These are phyloP conservation scores for Morelia viridis DNA, from an alignment of 2,797 vertebrate species.

Conservation along the genomic window DNA sequence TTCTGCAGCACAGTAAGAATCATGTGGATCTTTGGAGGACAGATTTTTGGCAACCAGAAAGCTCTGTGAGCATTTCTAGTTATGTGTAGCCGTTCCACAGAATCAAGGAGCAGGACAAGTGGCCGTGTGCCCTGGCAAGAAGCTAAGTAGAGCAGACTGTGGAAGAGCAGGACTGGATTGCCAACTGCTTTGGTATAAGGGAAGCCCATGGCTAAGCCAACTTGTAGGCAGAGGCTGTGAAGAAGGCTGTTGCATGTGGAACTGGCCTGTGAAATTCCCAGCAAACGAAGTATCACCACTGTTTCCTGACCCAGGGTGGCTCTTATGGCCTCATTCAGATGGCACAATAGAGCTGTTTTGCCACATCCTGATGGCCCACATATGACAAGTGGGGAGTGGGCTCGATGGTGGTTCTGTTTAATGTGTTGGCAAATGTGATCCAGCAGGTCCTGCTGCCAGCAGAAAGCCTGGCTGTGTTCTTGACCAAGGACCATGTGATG, in stretches of 20 bases:
- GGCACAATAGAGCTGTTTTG: conserved; percentile 80
- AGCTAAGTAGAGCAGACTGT: conserved; percentile 65
- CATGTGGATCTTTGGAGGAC: conserved; percentile 78
- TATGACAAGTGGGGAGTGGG: conserved; percentile 74
- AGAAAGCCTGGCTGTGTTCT: conserved; percentile 62
- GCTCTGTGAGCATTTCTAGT: conserved; percentile 55
- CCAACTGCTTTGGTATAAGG: conserved; percentile 64
- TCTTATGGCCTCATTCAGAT: conserved; percentile 69
- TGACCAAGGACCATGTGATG: conserved; percentile 65
- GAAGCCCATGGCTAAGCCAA: conserved; percentile 71
- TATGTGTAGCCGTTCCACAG: conserved; percentile 74
- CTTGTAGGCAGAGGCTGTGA: conserved; percentile 75
- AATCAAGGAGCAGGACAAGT: conserved; percentile 79
- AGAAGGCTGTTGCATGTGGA: conserved; percentile 71
- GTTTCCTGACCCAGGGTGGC: conserved; percentile 64
- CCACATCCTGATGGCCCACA: conserved; percentile 76
- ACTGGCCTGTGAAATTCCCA: conserved; percentile 75
- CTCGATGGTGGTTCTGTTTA: conserved; percentile 58
- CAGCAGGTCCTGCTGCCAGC: conserved; percentile 75
- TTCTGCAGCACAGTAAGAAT: conserved; percentile 72
- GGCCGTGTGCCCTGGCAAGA: conserved; percentile 69
- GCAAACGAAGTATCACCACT: conserved; percentile 68
- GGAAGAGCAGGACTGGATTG: conserved; percentile 73
- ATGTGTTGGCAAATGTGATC: conserved; percentile 71
- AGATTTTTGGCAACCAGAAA: conserved; percentile 75